These are phyloP conservation scores for Bergia puertoricense DNA, from an alignment of 92 coral and sea anemone genomes.

Conservation along the genomic window DNA sequence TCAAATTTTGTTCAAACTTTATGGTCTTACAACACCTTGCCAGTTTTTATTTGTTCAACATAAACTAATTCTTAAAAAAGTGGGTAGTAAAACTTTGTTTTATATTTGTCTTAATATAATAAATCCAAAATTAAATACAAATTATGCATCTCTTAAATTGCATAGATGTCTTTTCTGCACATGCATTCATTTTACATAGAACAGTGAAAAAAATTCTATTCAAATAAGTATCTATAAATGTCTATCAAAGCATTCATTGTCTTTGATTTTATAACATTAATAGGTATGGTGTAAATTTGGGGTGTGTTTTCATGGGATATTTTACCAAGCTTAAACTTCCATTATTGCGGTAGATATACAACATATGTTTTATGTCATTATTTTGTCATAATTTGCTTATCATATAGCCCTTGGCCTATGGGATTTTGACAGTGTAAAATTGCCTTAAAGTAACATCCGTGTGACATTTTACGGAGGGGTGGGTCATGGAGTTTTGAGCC, in stretches of 20 bases:
- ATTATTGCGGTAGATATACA: too few relatives aligned
- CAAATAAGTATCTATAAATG: neutral
- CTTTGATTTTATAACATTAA: neutral
- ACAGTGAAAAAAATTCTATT: neutral
- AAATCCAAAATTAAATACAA: neutral
- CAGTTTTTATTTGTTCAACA: neutral
- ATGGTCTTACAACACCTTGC: neutral
- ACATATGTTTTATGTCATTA: neutral
- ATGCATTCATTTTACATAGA: neutral
- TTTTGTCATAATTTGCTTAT: neutral
- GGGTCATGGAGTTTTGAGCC: too few relatives aligned
- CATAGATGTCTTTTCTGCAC: constrained; percentile 4
- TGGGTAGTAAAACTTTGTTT: neutral
- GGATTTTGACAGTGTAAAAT: neutral
- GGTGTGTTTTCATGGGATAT: neutral
- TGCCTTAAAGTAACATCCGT: too few relatives aligned
- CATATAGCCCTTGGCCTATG: constrained; percentile 4
- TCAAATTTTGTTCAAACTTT: too few relatives aligned
- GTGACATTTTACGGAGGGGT: too few relatives aligned
- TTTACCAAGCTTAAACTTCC: too few relatives aligned
- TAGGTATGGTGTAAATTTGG: neutral
- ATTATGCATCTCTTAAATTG: neutral
- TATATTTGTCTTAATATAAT: neutral
- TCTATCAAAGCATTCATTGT: neutral
- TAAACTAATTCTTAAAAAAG: neutral